A percentile compares a stretch with the other conserved stretches of the same genome.
These are phyloP conservation scores for Pocillopora verrucosa DNA, from an alignment of 64 coral and sea anemone species.

Conservation along the genomic window DNA sequence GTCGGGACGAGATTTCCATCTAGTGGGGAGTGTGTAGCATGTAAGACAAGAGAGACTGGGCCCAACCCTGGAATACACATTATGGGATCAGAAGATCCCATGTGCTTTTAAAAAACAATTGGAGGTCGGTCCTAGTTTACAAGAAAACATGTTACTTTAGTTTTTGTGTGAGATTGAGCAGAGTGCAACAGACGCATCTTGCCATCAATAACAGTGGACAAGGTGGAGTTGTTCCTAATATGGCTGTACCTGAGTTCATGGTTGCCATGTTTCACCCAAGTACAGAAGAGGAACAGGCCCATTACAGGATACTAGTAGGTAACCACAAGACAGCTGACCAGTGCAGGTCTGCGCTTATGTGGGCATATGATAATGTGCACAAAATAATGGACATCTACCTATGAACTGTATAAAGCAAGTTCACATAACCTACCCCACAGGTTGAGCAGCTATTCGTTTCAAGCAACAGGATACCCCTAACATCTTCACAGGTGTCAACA, in stretches of 20 bases:
- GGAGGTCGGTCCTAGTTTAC: too few species aligned
- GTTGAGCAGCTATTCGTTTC: constrained; percentile 60
- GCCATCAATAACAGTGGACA: constrained; percentile 62
- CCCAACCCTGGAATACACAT: too few species aligned
- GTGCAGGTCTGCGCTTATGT: constrained; percentile 63
- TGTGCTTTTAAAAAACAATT: too few species aligned
- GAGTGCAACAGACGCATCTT: constrained; percentile 14
- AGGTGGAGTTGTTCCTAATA: constrained; percentile 59
- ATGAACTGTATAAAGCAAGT: constrained; percentile 33
- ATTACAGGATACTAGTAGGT: constrained; percentile 49
- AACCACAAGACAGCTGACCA: constrained; percentile 55
- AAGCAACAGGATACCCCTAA: constrained; percentile 53
- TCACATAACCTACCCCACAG: constrained; percentile 7
- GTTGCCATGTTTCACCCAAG: constrained; percentile 43
- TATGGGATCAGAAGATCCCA: too few species aligned
- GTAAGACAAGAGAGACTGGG: too few species aligned
- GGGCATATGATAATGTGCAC: constrained; percentile 49
- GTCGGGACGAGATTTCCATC: too few species aligned
- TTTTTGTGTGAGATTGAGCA: too few species aligned
- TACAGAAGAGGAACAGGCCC: constrained; percentile 48
- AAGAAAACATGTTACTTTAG: too few species aligned
- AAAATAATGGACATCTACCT: constrained; percentile 48
- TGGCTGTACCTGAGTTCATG: constrained; percentile 56
- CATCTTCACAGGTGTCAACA: constrained; percentile 58
- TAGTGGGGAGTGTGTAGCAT: too few species aligned